A percentile compares a stretch with the other conserved stretches of the same genome.
phyloP scores from a whole-genome alignment of 2,797 vertebrate genomes.

The Novumbra hubbsi region DNA sequence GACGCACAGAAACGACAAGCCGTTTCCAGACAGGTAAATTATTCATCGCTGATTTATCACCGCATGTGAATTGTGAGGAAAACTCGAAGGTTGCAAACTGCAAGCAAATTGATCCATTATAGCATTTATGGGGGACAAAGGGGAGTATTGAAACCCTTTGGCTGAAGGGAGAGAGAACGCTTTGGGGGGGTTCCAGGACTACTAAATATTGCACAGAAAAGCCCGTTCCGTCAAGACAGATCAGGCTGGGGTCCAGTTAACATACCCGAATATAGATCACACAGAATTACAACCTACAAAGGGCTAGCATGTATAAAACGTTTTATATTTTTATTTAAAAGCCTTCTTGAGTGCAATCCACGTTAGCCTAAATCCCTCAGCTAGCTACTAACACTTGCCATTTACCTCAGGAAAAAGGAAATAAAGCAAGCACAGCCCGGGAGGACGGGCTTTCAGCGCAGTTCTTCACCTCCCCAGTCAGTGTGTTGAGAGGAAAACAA shows the following conservation, averaged over 20 bases:
- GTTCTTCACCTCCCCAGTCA: constrained; percentile 13
- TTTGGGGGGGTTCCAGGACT: neutral
- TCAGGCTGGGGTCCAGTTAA: neutral
- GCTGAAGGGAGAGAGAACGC: neutral
- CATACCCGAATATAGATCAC: neutral
- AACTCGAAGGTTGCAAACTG: constrained; percentile 37
- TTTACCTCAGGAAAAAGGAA: constrained; percentile 52
- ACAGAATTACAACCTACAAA: constrained; percentile 33
- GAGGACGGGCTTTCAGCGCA: constrained; percentile 54
- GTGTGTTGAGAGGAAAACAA: constrained; percentile 32
- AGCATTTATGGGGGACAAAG: constrained; percentile 9
- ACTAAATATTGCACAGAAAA: neutral
- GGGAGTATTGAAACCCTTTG: neutral
- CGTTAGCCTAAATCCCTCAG: constrained; percentile 63
- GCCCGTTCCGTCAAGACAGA: neutral
- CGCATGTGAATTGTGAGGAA: constrained; percentile 33
- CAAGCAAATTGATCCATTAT: constrained; percentile 25
- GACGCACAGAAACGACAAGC: constrained; percentile 53
- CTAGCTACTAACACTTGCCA: constrained; percentile 60
- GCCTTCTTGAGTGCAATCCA: constrained; percentile 66
- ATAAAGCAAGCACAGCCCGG: constrained; percentile 37
- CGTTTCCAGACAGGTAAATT: constrained; percentile 62
- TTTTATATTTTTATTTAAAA: constrained; percentile 58
- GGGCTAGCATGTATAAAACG: constrained; percentile 53
- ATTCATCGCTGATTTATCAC: constrained; percentile 65